These are phyloP conservation scores for Turdus rufiventris DNA, from an alignment of 2,113 vertebrate species.

Conservation along the genomic window DNA sequence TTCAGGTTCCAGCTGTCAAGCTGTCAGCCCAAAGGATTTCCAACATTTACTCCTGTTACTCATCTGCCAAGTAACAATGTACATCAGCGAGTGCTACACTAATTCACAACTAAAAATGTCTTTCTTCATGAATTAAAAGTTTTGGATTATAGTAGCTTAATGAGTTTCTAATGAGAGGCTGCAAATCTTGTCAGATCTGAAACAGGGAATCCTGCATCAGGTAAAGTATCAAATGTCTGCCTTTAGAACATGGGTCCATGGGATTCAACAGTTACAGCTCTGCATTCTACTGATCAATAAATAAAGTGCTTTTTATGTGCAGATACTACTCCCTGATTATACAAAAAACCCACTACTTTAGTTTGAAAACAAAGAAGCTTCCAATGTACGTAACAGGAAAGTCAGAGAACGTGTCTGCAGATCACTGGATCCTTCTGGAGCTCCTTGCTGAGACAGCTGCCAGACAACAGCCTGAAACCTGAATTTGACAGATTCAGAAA, in stretches of 20 bases:
- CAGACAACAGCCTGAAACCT: not conserved
- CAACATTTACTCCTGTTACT: not conserved
- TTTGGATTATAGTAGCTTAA: not conserved
- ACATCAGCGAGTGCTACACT: not conserved
- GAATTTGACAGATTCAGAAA: not conserved
- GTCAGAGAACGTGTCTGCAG: not conserved
- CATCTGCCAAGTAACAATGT: conserved; percentile 17
- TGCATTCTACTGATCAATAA: not conserved
- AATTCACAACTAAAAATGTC: not conserved
- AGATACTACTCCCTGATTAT: not conserved
- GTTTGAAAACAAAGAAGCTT: not conserved
- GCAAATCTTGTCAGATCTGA: not conserved
- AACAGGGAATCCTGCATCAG: not conserved
- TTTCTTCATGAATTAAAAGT: not conserved
- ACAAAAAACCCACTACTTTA: rapidly evolving
- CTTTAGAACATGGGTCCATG: not conserved
- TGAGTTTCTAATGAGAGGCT: not conserved
- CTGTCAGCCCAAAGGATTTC: conserved; percentile 9
- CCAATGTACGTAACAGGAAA: not conserved
- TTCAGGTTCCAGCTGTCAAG: conserved; percentile 32
- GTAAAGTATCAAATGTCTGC: not conserved
- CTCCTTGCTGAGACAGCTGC: not conserved
- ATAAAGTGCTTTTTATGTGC: not conserved
- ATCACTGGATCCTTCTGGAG: not conserved
- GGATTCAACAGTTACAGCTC: not conserved